phyloP scores from a whole-genome alignment of 2,888 invertebrate species.

The Drosophila anceps region DNA sequence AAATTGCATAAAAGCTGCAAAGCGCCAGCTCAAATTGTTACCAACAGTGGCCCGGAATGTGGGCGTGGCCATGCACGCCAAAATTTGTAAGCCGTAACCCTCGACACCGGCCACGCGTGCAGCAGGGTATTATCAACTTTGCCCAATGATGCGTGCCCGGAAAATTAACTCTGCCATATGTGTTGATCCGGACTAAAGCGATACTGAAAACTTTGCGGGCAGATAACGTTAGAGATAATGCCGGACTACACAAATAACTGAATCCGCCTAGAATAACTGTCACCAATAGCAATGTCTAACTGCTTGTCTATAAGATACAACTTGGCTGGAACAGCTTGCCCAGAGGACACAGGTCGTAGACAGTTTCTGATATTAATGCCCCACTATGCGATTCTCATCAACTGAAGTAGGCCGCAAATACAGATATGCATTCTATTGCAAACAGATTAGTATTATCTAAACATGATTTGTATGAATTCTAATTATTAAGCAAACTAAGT shows the following conservation, averaged over 20 bases:
- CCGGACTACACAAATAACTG: background rate
- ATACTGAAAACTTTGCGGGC: background rate
- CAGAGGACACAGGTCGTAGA: background rate
- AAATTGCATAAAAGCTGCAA: constrained; percentile 57
- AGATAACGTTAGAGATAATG: background rate
- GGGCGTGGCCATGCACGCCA: constrained; percentile 2
- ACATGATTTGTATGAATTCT: background rate
- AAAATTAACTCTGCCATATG: constrained; percentile 4
- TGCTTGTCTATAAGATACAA: background rate
- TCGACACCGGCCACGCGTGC: constrained; percentile 9
- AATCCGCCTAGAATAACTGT: background rate
- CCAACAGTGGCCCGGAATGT: constrained; percentile 19
- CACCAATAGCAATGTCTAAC: background rate
- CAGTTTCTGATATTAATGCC: too few relatives aligned
- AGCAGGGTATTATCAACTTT: constrained; percentile 10
- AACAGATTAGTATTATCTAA: background rate
- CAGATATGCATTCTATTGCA: background rate
- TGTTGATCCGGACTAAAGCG: background rate
- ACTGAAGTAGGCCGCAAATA: background rate
- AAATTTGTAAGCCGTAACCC: constrained; percentile 10
- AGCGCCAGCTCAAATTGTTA: constrained; percentile 43
- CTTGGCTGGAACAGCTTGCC: background rate
- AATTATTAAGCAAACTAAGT: background rate
- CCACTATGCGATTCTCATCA: constrained; percentile 5
- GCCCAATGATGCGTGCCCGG: constrained; percentile 9